Evolutionary conservation across 2,888 invertebrate species (phyloP).

Genomic region (Netelia virgata): DNA sequence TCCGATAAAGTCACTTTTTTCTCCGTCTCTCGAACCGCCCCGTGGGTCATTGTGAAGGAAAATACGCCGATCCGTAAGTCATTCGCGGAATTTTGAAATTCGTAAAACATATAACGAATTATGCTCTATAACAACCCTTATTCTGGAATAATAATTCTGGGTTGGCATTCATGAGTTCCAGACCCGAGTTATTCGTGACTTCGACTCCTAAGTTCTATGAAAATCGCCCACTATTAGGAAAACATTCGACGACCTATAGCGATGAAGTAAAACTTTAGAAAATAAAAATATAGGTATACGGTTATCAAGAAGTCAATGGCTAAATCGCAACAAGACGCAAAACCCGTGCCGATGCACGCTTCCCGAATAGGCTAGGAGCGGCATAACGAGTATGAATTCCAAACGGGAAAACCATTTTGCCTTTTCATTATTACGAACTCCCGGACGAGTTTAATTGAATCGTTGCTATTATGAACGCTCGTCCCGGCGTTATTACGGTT

Average conservation of each 20-base stretch:
- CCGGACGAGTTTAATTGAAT: conserved; percentile 59
- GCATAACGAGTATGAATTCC: not conserved
- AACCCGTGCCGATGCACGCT: not conserved
- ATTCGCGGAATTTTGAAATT: too few relatives aligned
- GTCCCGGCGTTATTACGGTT: conserved; percentile 58
- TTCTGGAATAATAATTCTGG: too few relatives aligned
- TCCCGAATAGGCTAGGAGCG: not conserved
- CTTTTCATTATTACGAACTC: conserved; percentile 46
- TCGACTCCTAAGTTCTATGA: too few relatives aligned
- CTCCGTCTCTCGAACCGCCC: not conserved
- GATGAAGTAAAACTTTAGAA: too few relatives aligned
- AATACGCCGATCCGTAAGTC: conserved; percentile 3
- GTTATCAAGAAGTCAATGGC: too few relatives aligned
- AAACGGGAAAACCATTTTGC: conserved; percentile 34
- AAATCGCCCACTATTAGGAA: too few relatives aligned
- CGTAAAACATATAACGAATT: too few relatives aligned
- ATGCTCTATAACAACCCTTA: too few relatives aligned
- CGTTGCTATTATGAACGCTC: conserved; percentile 61
- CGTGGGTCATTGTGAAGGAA: conserved; percentile 43
- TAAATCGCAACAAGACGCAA: not conserved
- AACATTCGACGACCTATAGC: too few relatives aligned
- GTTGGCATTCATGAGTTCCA: too few relatives aligned
- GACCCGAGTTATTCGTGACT: too few relatives aligned
- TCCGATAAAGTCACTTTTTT: conserved; percentile 24
- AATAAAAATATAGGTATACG: too few relatives aligned